These are phyloP conservation scores for Camponotus pennsylvanicus DNA, from an alignment of 1,140 invertebrate genomes.

Conservation along the genomic window DNA sequence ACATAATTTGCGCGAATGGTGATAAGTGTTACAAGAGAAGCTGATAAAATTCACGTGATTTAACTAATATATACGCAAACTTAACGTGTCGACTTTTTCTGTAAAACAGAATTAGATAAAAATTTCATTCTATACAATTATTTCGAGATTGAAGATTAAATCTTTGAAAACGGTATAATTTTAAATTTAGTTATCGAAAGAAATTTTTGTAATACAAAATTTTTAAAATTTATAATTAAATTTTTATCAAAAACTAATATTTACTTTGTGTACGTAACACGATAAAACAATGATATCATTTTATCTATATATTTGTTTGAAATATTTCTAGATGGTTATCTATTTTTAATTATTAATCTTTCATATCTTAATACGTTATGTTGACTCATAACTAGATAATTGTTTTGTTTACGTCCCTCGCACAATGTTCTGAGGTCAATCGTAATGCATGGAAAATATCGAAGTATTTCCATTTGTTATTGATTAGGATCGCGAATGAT, in stretches of 20 bases:
- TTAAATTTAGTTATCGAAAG: not conserved
- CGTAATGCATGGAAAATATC: not conserved
- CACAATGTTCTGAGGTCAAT: not conserved
- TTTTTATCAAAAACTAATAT: conserved; percentile 11
- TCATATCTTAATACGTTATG: not conserved
- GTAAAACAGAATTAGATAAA: not conserved
- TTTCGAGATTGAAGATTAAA: conserved; percentile 45
- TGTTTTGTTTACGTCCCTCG: conserved; percentile 19
- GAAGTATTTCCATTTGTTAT: conserved; percentile 31
- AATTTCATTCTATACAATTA: conserved; percentile 38
- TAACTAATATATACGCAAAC: not conserved
- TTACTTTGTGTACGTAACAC: conserved; percentile 11
- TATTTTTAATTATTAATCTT: not conserved
- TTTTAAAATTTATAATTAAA: conserved; percentile 22
- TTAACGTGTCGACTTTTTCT: not conserved
- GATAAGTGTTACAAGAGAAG: not conserved
- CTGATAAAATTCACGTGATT: no score
- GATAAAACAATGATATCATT: not conserved
- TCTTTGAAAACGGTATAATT: conserved; percentile 23
- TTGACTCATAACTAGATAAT: conserved; percentile 16
- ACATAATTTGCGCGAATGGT: not conserved
- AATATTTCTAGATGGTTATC: not conserved
- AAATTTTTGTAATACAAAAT: conserved; percentile 19
- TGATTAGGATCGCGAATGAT: conserved; percentile 35
- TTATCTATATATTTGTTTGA: not conserved